Evolutionary conservation across 1,140 invertebrate genomes (phyloP), one percentile per base, ranked within the genome.

Genomic region (Cecropterus lyciades): DNA sequence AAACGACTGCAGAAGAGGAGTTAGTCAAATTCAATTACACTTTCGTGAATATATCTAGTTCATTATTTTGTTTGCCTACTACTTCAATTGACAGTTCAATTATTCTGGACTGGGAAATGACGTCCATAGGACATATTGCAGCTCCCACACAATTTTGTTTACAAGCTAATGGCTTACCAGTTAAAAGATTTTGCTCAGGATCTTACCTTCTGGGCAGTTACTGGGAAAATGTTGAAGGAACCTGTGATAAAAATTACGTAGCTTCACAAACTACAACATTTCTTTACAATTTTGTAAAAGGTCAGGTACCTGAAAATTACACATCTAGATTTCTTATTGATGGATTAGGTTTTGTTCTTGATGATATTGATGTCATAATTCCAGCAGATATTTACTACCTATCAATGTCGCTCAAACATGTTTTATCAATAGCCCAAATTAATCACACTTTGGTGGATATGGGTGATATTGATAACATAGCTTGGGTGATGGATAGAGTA

Each of bases 311-410:
- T 27, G 72, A 79, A 51, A 81, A 85, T 49, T 73, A 75, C n/a
- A 82, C 75, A 11, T 77, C 79, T 5, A 64, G 65, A 43, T 92
- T 92, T 77, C 73, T 92, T n/a, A 86, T 78, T 4, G 71, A 83
- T 59, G 86, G 85, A 13, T 70, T 92, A 14, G 65, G 72, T 60
- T 80, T 79, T 53, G 79, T 89, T 15, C 37, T 90, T 60, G 48
- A 79, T 76, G 75, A 91, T 48, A 67, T 89, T 30, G 57, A 85
- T 76, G 72, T 85, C 42, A 72, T 93, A 15, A 89, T 93, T 30
- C 90, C 93, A 17, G 91, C 89, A 7, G 93, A 94, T 80, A 86
- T 94, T 66, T 89, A 92, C 70, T 92, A 93, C 62, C 77, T 93
- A 53, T 91, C 93, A 2, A 90, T 92, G 64, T 93, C 93, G n/a